These are phyloP conservation scores for Limnodromus scolopaceus DNA, from an alignment of 2,797 vertebrate species.

Conservation along the genomic window DNA sequence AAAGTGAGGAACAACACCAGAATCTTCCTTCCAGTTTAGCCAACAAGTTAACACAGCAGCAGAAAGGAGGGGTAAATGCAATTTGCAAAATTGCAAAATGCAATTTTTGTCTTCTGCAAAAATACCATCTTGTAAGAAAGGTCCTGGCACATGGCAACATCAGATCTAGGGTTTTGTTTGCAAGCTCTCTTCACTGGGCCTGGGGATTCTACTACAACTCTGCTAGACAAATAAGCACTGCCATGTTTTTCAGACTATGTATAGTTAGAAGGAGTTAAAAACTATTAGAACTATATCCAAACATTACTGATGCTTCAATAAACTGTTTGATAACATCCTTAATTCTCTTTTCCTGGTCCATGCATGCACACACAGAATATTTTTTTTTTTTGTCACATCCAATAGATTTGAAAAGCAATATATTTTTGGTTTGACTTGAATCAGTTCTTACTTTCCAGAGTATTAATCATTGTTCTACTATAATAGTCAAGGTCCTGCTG, in stretches of 20 bases:
- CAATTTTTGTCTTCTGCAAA: neutral
- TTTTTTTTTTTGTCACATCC: neutral
- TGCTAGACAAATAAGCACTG: neutral
- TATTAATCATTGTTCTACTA: slow-evolving; percentile 68
- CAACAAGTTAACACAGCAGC: neutral
- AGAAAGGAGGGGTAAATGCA: neutral
- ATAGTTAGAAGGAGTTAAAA: neutral
- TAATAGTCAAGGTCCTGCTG: slow-evolving; percentile 74
- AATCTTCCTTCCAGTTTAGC: neutral
- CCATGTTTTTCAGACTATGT: neutral
- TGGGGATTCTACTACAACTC: neutral
- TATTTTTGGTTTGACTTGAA: slow-evolving; percentile 51
- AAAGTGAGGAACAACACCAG: fast-evolving
- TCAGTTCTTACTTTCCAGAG: slow-evolving; percentile 61
- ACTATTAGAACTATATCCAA: neutral
- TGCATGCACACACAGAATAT: neutral
- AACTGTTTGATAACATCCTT: neutral
- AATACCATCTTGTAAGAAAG: neutral
- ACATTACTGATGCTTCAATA: neutral
- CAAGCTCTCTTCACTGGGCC: neutral
- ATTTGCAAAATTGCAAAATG: no score
- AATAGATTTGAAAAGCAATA: slow-evolving; percentile 47
- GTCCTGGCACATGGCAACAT: neutral
- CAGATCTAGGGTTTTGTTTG: neutral
- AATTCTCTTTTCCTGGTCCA: neutral